Base-by-base conservation (phyloP, 2,113 vertebrate species). In the Bambusicola thoracicus region DNA sequence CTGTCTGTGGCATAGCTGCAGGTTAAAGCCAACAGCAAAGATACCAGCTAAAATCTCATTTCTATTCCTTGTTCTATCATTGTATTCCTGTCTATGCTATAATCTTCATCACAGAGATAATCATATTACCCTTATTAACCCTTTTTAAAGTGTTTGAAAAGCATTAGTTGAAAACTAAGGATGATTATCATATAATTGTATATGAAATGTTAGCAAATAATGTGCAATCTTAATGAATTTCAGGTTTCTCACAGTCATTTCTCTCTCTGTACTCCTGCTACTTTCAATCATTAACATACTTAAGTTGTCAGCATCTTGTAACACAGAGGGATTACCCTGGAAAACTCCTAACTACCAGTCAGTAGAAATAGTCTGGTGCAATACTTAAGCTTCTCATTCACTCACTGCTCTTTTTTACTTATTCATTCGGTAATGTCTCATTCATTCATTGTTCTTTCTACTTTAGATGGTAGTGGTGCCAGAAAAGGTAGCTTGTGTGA, bases 181-280 rank as follows among this genome's bases (percentile, higher is more conserved):
- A 8, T 83, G 85, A n/a, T 77, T 92, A 32, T 17, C 68, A 62
- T 49, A 70, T 62, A 70, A 70, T 93, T 81, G 25, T 34, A 40
- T 34, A 49, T 7, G 14, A n/a, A 74, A 22, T n/a, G 40, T 15
- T 88, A 74, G 40, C 46, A 89, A 69, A 62, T 85, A 44, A 41
- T 15, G 0, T 38, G 27, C 76, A 22, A 70, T 84, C 32, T 69
- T 77, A 63, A 91, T 72, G 11, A 85, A 65, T 73, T 80, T 80
- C 77, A 4, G 41, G 38, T 87, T 91, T 93, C 44, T 89, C 8
- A n/a, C 3, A 16, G 65, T 34, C 17, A 15, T 61, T 85, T 89
- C 18, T 68, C 41, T 68, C 66, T 82, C 15, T 56, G 12, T 61
- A 13, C 3, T 67, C 3, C 30, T 89, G 3, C 36, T 87, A n/a